Conservation (phyloP, 2,113 vertebrate species). For the Amblyopsis rosae region DNA sequence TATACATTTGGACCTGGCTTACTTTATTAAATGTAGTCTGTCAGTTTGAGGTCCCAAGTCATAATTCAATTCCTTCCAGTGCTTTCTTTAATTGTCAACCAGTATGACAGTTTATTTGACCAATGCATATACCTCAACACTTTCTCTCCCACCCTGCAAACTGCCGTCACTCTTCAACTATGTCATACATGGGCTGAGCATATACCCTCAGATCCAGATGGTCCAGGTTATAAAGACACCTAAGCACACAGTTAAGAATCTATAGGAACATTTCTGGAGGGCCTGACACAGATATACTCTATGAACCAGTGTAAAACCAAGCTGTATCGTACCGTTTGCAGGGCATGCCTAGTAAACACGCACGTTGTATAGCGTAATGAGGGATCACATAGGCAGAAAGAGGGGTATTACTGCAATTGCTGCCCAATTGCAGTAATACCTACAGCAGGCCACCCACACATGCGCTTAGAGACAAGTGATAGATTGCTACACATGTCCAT, state of each 20-base stretch:
- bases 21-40: too few species aligned
- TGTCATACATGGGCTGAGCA: constrained; percentile 1
- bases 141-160: too few species aligned
- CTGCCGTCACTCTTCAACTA: neutral
- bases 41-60: too few species aligned
- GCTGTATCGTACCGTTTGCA: constrained; percentile 24
- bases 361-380: constrained; percentile 46
- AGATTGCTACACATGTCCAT: constrained; percentile 69
- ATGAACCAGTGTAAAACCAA: constrained; percentile 24
- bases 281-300: constrained; percentile 50
- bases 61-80: too few species aligned
- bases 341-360: constrained; percentile 49
- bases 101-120: too few species aligned
- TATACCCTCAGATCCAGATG: neutral
- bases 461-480: constrained; percentile 67
- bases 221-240: constrained; percentile 19
- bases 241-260: constrained; percentile 29
- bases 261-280: neutral
- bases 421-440: constrained; percentile 74
- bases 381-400: constrained; percentile 58
- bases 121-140: too few species aligned
- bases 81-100: too few species aligned
- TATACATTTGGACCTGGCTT: too few species aligned
- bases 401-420: constrained; percentile 73
- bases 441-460: constrained; percentile 70